Conservation (phyloP, 2,888 invertebrate species). For the Cylindroiulus punctatus region DNA sequence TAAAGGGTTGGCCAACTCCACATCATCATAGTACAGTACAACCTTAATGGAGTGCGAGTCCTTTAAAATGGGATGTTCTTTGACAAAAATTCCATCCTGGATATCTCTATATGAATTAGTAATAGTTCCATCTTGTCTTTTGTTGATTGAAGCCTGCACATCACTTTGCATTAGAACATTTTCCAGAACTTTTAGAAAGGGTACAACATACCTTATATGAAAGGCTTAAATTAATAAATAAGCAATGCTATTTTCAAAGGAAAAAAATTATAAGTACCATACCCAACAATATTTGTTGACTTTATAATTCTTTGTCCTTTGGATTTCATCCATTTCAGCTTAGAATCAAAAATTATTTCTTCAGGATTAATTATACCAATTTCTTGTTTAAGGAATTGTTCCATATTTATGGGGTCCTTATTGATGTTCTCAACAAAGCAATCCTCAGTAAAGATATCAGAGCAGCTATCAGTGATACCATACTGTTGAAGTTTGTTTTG, state of each 20-base stretch:
- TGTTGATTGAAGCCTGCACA: background rate
- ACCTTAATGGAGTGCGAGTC: background rate
- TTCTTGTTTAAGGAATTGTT: background rate
- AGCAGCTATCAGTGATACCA: background rate
- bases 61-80: background rate
- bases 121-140: background rate
- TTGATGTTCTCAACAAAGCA: too few relatives aligned
- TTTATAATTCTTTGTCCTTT: background rate
- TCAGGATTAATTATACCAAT: background rate
- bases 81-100: background rate
- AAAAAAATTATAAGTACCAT: background rate
- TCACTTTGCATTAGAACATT: background rate
- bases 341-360: background rate
- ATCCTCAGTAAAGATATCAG: background rate
- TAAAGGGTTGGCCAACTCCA: conserved; percentile 6
- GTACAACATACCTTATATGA: background rate
- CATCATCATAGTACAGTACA: conserved; percentile 42
- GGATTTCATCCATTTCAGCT: background rate
- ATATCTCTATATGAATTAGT: background rate
- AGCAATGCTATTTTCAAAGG: background rate
- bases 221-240: background rate
- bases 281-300: background rate
- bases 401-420: background rate
- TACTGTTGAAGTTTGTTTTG: background rate
- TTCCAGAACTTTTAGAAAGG: background rate